Evolutionary conservation across 2,888 invertebrate genomes (phyloP), one percentile per base, ranked within the genome.

Genomic region (Ceramica pisi): DNA sequence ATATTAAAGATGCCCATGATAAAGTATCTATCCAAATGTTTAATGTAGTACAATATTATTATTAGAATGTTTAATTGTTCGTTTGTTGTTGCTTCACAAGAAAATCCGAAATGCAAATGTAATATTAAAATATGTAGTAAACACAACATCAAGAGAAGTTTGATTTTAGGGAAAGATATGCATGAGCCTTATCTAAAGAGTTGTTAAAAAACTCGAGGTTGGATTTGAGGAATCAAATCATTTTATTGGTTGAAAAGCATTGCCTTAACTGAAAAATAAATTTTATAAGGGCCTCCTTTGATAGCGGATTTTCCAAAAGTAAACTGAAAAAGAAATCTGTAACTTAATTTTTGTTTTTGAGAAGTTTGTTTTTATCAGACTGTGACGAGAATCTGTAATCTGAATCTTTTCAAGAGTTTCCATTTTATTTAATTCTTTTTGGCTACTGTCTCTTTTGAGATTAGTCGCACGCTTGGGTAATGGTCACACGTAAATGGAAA

Each of bases 291-390:
- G 41, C n/a, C 46, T 62, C 2, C 60, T 82, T 67, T 73, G 31
- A 65, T 62, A 66, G 38, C 21, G 7, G 35, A 67, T 69, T 63
- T 70, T 48, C 5, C 6, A 55, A 67, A 70, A 75, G 46, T 56
- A 44, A 0, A 65, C 56, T 16, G 35, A 23, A 55, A 75, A 75
- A 50, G 48, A 66, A 63, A 57, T 57, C 38, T 62, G 26, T 59
- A 75, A 80, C 76, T 57, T 51, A 57, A 66, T 81, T 77, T 77
- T 67, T 53, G 48, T 68, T 70, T 63, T 66, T 8, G 14, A n/a
- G 1, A 68, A 71, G 53, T 71, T 78, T 50, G 26, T 64, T 70
- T 55, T 56, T 67, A 75, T 71, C 57, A 38, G 31, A 51, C 7
- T 69, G 72, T 67, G 77, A 63, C 64, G n/a, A 1, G 64, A 81